A percentile compares a stretch with the other conserved stretches of the same genome.
These are phyloP conservation scores for Syrrhaptes paradoxus DNA, from an alignment of 2,113 vertebrate genomes.

Conservation along the genomic window DNA sequence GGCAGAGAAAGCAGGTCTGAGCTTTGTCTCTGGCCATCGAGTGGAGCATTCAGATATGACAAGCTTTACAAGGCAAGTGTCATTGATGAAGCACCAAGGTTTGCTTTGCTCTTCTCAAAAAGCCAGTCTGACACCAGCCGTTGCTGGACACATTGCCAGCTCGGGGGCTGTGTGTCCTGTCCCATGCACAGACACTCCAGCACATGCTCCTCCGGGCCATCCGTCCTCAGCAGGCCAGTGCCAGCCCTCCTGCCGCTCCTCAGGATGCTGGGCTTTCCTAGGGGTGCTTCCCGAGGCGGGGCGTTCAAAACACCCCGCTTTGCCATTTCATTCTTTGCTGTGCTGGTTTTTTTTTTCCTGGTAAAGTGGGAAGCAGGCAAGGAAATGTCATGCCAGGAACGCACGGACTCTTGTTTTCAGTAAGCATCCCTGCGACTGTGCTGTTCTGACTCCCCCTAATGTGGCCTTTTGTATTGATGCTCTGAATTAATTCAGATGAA, in stretches of 20 bases:
- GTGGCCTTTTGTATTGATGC: background rate
- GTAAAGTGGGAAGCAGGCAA: background rate
- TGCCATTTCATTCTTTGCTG: background rate
- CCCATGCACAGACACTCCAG: fast-evolving
- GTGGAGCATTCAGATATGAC: background rate
- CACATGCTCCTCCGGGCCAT: fast-evolving
- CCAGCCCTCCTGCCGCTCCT: background rate
- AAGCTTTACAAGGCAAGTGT: background rate
- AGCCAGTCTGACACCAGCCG: background rate
- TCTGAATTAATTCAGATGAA: background rate
- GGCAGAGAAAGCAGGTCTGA: background rate
- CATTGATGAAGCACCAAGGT: background rate
- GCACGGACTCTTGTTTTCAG: fast-evolving
- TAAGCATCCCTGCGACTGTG: background rate
- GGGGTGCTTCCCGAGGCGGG: background rate
- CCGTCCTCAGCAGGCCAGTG: background rate
- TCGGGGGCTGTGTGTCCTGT: background rate
- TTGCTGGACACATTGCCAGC: background rate
- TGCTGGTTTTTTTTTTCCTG: background rate
- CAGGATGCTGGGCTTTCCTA: background rate
- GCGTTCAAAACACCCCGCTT: background rate
- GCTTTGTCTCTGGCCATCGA: background rate
- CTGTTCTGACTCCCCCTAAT: background rate
- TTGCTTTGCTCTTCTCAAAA: background rate
- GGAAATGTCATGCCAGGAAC: fast-evolving